Conservation (phyloP, 2,113 vertebrate species). For the Puntigrus tetrazona region DNA sequence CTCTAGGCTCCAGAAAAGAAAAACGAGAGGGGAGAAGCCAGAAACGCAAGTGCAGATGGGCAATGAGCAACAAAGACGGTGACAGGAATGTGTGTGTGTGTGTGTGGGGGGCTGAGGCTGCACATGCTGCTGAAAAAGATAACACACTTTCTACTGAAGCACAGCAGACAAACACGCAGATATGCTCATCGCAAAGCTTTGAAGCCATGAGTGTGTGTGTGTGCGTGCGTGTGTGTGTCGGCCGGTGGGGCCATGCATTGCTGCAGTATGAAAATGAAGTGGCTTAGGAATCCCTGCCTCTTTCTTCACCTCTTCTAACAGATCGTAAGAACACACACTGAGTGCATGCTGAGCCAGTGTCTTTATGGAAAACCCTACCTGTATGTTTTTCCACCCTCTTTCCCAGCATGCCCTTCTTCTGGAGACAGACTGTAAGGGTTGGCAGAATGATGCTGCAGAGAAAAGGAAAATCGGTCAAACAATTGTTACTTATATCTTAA, state of each 20-base stretch:
- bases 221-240: conserved; percentile 23
- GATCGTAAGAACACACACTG: conserved; percentile 6
- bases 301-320: conserved; percentile 35
- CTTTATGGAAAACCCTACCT: conserved; percentile 63
- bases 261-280: conserved; percentile 33
- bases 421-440: conserved; percentile 75
- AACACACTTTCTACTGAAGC: conserved; percentile 12
- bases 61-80: not conserved
- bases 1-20: conserved; percentile 28
- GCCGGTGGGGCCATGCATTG: conserved; percentile 47
- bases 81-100: conserved; percentile 55
- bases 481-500: not conserved
- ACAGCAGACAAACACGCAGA: conserved; percentile 37
- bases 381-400: conserved; percentile 78
- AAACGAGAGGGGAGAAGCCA: conserved; percentile 54
- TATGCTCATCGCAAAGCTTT: conserved; percentile 17
- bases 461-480: not conserved
- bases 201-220: not conserved
- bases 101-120: conserved; percentile 42
- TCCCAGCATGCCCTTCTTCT: conserved; percentile 69
- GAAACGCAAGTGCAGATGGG: conserved; percentile 49
- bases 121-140: conserved; percentile 50
- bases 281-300: conserved; percentile 17
- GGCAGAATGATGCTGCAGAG: conserved; percentile 66
- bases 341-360: conserved; percentile 9